Evolutionary conservation across 2,888 invertebrate species (phyloP), one percentile per base, ranked within the genome.

Genomic region (Parascotia fuliginaria): DNA sequence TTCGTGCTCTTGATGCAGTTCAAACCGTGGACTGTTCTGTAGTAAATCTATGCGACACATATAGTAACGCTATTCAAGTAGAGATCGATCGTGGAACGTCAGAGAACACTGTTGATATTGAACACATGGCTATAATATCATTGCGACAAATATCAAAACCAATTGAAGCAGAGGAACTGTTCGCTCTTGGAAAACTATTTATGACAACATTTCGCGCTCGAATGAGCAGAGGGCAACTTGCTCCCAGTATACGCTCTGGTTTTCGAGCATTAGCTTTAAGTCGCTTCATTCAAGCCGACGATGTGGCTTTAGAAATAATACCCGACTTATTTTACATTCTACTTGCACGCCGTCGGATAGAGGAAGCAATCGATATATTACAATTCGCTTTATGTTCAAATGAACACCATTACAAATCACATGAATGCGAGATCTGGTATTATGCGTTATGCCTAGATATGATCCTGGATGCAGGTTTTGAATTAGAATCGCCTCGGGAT

Each of bases 391-490:
- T 83, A 41, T 68, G 71, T 22, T 62, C 87, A 45, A 65, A 67
- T 9, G 69, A 79, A 49, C 73, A 65, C 44, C 66, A 74, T 22
- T 31, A 36, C 45, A 50, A 67, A 34, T 74, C 82, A 9, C 68
- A 79, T 41, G 83, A 81, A 38, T 77, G 76, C 53, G 87, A 90
- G 65, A 86, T 83, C 7, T 93, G 93, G 90, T 94, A 94, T 63
- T 93, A 93, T 60, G 93, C 94, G 0, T 82, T 94, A 27, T 93
- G 93, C 55, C 83, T 94, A 45, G 94, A 94, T 43, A 71, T 94
- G 61, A 83, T 93, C 41, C 68, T 94, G 29, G 93, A 95, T 60
- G 89, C 94, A 58, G 92, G 94, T 3, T 91, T 94, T 66, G 82
- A 89, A 46, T 62, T 94, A 38, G 93, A 93, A 70, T 77, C 88